Evolutionary conservation across 2,888 invertebrate species (phyloP), one percentile per base, ranked within the genome.

Genomic region (Lamellibrachia columna): DNA sequence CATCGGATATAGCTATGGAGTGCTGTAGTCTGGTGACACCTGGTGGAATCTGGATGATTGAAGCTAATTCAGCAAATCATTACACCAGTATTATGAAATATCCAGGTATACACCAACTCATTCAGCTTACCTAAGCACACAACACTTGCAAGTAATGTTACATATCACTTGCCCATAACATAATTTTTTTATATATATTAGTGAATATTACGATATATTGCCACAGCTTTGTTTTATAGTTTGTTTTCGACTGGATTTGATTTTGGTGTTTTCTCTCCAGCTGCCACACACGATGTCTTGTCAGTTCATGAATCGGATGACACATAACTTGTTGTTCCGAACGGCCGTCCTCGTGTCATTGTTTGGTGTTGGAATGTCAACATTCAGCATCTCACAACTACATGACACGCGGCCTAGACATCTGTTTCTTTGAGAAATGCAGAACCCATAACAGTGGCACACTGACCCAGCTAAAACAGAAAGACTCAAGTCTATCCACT

Each of bases 301-400:
- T 91, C 91, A 91, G 91, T 91, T 91, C 28, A 7, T 91, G 91
- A 28, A 28, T n/a, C 40, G 91, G 15, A 91, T 91, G 91, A 91
- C 91, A 91, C 91, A 91, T 28, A 91, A 91, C 91, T 28, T 91
- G 91, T 91, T 91, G 91, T 91, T 91, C 91, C 91, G 91, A n/a
- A 91, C 91, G 91, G 91, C 91, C 91, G 7, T 91, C 91, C 91
- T 91, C 91, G 28, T 91, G 91, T 91, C 91, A 22, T 91, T 91
- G 28, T 28, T 91, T 28, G 40, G 91, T 22, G 91, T 91, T 22
- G 91, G 91, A 91, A n/a, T 91, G 28, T 91, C 91, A 4, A 91
- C 91, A 91, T 91, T 91, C 91, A 91, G 91, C 91, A 91, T 91
- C 91, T 91, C 91, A 91, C 91, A 91, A 91, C 91, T 91, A 22